Evolutionary conservation across 2,113 vertebrate species (phyloP), one percentile per base, ranked within the genome.

Genomic region (Stomatorhinus ivindoensis): DNA sequence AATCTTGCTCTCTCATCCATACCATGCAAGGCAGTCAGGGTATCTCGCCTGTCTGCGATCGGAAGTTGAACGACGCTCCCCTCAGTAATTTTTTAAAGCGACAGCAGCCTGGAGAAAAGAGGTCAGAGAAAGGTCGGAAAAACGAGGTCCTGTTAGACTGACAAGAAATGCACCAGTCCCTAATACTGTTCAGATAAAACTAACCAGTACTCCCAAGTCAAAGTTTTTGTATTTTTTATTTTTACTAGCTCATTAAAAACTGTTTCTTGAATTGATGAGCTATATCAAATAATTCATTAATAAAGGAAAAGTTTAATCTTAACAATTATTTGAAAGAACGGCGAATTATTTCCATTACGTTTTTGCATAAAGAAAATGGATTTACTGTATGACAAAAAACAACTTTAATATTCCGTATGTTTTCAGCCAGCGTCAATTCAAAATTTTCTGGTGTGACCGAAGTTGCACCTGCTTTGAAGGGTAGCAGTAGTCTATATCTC

Each of bases 71-170:
- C 92, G 89, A 91, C 92, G 94, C 95, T 93, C 94, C 94, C 94
- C 95, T 95, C 94, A 95, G 95, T 96, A 95, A 93, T 95, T 95
- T 95, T 93, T 97, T 96, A 96, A 97, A 97, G 97, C 96, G 97
- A 97, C 97, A 97, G 97, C 95, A 95, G 94, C 95, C 95, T 94
- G 85, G 96, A 96, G 94, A 96, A 95, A 94, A 47, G 46, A 95
- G 97, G 97, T 97, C 97, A 98, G 93, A 86, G 92, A 95, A 95
- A 96, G 97, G 97, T 97, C 97, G 96, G 93, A 94, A 92, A 61
- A 44, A n/a, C 91, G 95, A 95, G 95, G 95, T 95, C 95, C 95
- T 95, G 90, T 92, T 92, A 95, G 95, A 93, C 93, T 93, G 93
- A 94, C 94, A 93, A 93, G 87, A 92, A 92, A 94, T 94, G 93